phyloP scores from a whole-genome alignment of 2,113 vertebrate genomes.

The Menidia beryllina region DNA sequence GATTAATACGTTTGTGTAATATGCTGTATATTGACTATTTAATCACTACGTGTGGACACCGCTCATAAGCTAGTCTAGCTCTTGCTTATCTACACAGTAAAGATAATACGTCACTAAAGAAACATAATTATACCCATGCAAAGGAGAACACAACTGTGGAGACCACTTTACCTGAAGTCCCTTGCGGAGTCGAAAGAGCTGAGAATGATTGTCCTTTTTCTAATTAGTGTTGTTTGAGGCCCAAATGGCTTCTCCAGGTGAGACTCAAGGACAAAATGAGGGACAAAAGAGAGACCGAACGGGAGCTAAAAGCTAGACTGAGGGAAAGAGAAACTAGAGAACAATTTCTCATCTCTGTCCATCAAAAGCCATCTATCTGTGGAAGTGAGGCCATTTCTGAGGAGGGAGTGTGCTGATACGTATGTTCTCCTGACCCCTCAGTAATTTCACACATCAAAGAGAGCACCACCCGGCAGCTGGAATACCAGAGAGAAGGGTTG shows the following conservation, averaged over 20 bases:
- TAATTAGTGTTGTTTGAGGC: slow-evolving; percentile 65
- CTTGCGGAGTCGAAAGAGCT: slow-evolving; percentile 15
- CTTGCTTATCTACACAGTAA: slow-evolving; percentile 30
- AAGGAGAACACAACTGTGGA: slow-evolving; percentile 1
- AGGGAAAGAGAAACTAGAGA: slow-evolving; percentile 31
- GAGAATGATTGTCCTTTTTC: slow-evolving; percentile 55
- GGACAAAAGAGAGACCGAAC: slow-evolving; percentile 4
- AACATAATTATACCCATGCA: slow-evolving; percentile 21
- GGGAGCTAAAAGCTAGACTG: slow-evolving; percentile 22
- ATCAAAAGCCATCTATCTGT: slow-evolving; percentile 71
- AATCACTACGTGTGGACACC: slow-evolving; percentile 40
- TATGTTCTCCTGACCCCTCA: slow-evolving; percentile 63
- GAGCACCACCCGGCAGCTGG: slow-evolving; percentile 62
- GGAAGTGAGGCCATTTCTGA: slow-evolving; percentile 62
- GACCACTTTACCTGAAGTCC: slow-evolving; percentile 37
- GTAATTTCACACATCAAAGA: slow-evolving; percentile 80
- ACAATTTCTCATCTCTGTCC: slow-evolving; percentile 72
- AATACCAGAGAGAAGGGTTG: slow-evolving; percentile 54
- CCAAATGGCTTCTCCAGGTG: slow-evolving; percentile 43
- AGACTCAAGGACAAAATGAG: slow-evolving; percentile 38
- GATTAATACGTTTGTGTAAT: slow-evolving; percentile 65
- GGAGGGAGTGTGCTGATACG: slow-evolving; percentile 56
- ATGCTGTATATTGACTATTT: slow-evolving; percentile 47
- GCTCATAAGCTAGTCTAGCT: slow-evolving; percentile 45
- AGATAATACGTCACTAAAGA: slow-evolving; percentile 38